Base-by-base conservation (phyloP, 53 echinoderm and acorn worm genomes). In the Hippasteria phrygiana region DNA sequence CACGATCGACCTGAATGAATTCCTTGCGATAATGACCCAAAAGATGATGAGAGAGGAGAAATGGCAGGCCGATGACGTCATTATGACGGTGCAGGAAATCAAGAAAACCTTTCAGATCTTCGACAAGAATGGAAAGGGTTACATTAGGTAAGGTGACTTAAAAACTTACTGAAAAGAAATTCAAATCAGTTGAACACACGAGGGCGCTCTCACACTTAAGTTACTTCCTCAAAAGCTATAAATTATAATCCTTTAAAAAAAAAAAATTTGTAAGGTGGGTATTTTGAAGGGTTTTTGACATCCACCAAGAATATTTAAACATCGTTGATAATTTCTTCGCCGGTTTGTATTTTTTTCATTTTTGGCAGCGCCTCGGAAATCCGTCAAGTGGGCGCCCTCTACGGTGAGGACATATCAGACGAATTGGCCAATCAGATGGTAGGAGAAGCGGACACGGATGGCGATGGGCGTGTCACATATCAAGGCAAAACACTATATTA, bases 341-440 rank as follows among this genome's bases (percentile, higher is more conserved):
- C n/a, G n/a, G n/a, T n/a, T n/a, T n/a, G n/a, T 2, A 16, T 54
- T 1, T 56, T 56, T 5, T 0, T 63, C 14, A 29, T 28, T 24
- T 2, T 16, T 63, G 16, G 16, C 26, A 80, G 80, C 22, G 80
- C 80, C 24, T 22, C 37, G 11, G 62, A 80, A 34, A 80, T 80
- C 20, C 80, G 62, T 38, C 80, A n/a, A n/a, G 80, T 80, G 37
- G 80, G 80, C 28, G 62, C 62, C 59, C 62, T 80, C 80, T 80
- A 80, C 62, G 80, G 80, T 12, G 80, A 80, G 80, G 22, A 18
- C 37, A 10, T 80, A 34, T 31, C 80, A 39, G 80, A 80, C 26
- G 80, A 62, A 41, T 59, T 18, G 22, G 80, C 62, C 62, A 80
- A 29, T 42, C 80, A 80, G 80, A 80, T 80, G 80, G 62, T 80